phyloP scores from a whole-genome alignment of 2,888 invertebrate species.

The Drosophila algonquin region DNA sequence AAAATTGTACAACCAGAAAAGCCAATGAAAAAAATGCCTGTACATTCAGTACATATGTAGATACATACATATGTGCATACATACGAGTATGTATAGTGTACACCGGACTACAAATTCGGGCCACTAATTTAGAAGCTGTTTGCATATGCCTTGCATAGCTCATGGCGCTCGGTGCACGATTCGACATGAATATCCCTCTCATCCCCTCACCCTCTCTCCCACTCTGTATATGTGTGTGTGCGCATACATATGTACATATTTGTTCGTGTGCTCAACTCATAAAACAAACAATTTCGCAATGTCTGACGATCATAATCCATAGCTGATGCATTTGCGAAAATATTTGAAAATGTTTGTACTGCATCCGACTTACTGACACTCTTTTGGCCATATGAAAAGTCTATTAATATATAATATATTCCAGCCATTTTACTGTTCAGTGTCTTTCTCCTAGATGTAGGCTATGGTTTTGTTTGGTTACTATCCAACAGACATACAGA shows the following conservation, averaged over 20 bases:
- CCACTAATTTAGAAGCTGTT: slow-evolving; percentile 28
- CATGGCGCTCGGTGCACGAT: slow-evolving; percentile 7
- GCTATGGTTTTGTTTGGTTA: not conserved
- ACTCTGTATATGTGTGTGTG: not conserved
- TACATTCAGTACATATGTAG: slow-evolving; percentile 40
- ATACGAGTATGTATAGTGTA: not conserved
- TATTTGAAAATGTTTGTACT: slow-evolving; percentile 8
- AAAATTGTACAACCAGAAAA: slow-evolving; percentile 48
- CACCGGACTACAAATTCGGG: slow-evolving; percentile 20
- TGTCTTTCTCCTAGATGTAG: slow-evolving; percentile 3
- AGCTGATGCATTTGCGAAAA: slow-evolving; percentile 39
- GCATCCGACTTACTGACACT: slow-evolving; percentile 5
- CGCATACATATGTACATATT: not conserved
- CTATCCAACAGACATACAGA: too few relatives aligned
- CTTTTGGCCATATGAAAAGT: not conserved
- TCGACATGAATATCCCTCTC: not conserved
- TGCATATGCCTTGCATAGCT: slow-evolving; percentile 22
- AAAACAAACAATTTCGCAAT: slow-evolving; percentile 55
- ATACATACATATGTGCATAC: too few relatives aligned
- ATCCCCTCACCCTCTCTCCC: not conserved
- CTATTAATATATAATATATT: not conserved
- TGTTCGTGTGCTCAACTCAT: slow-evolving; percentile 37
- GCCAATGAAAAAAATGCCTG: slow-evolving; percentile 26
- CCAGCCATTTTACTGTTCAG: not conserved
- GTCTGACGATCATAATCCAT: slow-evolving; percentile 41